These are phyloP conservation scores for Germaria angustata DNA, from an alignment of 2,888 invertebrate species.

Conservation along the genomic window DNA sequence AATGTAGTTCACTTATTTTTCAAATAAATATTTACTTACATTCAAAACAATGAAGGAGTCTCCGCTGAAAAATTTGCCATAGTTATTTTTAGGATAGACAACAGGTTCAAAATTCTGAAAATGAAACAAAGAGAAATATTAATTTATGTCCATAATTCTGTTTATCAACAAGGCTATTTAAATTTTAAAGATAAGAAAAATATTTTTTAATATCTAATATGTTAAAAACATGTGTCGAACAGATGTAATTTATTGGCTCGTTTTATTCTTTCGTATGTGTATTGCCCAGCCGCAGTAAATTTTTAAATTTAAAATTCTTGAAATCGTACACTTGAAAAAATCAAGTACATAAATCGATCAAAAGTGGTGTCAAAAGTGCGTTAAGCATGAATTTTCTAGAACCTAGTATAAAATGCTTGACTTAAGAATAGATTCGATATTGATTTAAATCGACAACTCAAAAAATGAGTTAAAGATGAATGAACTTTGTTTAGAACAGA, in stretches of 20 bases:
- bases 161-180: background rate
- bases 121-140: constrained; percentile 53
- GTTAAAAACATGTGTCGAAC: background rate
- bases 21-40: constrained; percentile 81
- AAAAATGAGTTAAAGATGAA: too few relatives aligned
- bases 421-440: too few relatives aligned
- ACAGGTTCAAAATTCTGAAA: constrained; percentile 89
- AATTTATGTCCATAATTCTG: background rate
- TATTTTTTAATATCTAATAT: background rate
- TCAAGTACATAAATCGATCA: too few relatives aligned
- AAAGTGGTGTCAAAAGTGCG: too few relatives aligned
- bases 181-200: background rate
- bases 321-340: too few relatives aligned
- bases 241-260: background rate
- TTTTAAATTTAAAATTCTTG: too few relatives aligned
- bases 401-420: too few relatives aligned
- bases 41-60: constrained; percentile 91
- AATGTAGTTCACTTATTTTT: constrained; percentile 26
- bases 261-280: background rate
- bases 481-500: too few relatives aligned
- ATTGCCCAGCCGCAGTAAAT: too few relatives aligned
- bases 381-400: too few relatives aligned
- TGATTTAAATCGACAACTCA: too few relatives aligned
- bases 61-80: constrained; percentile 91
- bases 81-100: constrained; percentile 85